phyloP scores from a whole-genome alignment of 2,888 invertebrate genomes.

The Brenthis hecate region DNA sequence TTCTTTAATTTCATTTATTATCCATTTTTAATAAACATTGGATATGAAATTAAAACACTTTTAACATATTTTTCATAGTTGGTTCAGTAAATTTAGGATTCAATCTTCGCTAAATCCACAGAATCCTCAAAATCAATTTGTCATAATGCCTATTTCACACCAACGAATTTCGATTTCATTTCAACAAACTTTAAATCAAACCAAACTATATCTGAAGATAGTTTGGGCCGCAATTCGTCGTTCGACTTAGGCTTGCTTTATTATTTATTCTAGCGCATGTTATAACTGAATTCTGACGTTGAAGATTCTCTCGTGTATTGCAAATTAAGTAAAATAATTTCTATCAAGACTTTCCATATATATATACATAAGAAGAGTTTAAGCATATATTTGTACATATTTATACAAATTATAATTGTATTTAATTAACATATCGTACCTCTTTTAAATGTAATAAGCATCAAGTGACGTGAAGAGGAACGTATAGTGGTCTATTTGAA shows the following conservation, averaged over 20 bases:
- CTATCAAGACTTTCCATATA: background rate
- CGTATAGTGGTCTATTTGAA: slow-evolving; percentile 7
- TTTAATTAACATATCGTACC: too few species aligned
- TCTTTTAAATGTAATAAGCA: too few species aligned
- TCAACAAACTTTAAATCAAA: slow-evolving; percentile 25
- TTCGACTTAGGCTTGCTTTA: slow-evolving; percentile 29
- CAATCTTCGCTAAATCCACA: too few species aligned
- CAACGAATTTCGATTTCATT: slow-evolving; percentile 20
- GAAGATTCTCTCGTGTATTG: slow-evolving; percentile 27
- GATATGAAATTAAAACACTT: too few species aligned
- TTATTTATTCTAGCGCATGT: slow-evolving; percentile 34
- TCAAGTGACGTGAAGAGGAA: too few species aligned
- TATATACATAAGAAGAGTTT: too few species aligned
- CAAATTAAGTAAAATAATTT: slow-evolving; percentile 18
- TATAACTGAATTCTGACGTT: slow-evolving; percentile 31
- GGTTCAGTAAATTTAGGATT: too few species aligned
- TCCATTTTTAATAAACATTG: too few species aligned
- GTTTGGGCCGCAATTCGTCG: slow-evolving; percentile 25
- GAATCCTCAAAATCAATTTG: slow-evolving; percentile 8
- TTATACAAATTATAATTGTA: too few species aligned
- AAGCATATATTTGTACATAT: too few species aligned
- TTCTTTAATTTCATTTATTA: too few species aligned
- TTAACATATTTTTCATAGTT: too few species aligned
- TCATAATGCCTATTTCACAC: slow-evolving; percentile 2
- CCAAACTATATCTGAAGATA: slow-evolving; percentile 26